Base-by-base conservation (phyloP, 2,888 invertebrate genomes). In the Crossocerus cetratus region DNA sequence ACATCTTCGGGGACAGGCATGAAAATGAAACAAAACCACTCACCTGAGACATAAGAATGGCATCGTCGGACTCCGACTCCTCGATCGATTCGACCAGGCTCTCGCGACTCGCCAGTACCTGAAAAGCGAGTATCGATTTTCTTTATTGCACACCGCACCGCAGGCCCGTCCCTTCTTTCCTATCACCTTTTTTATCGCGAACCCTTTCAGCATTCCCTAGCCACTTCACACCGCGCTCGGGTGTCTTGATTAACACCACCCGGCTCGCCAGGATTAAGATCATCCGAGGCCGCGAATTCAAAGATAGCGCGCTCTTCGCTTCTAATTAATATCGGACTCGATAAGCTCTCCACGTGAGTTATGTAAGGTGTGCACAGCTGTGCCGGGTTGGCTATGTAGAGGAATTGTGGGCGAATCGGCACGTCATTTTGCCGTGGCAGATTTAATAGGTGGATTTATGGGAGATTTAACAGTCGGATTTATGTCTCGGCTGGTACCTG, bases 21-120 rank as follows among this genome's bases (percentile, higher is more conserved):
- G 54, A 59, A 32, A 55, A 55, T 60, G 45, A n/a, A n/a, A n/a
- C 45, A 65, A 22, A 55, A 13, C 18, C 18, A 13, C 81, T 87
- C 91, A 94, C 95, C 93, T 95, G 95, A 65, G 95, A 93, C 95
- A 95, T 95, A 63, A 95, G 91, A 87, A 94, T 95, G 21, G 94
- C 94, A 88, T 95, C 94, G 88, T 95, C 95, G 0, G 95, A 94
- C 89, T 95, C 95, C 83, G 93, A 93, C 86, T 95, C 95, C 70
- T 95, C 95, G 63, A 93, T 90, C 86, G 92, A 92, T 86, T 96
- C 95, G 54, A 95, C 94, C 57, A 96, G 91, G 87, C 95, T 95
- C 89, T 96, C 96, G 85, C 95, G 92, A 89, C 95, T 96, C 0
- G 96, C 96, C 87, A 96, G 92, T 42, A 96, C 94, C 93, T 95